phyloP scores from a whole-genome alignment of 2,113 vertebrate genomes.

The Tursiops truncatus region DNA sequence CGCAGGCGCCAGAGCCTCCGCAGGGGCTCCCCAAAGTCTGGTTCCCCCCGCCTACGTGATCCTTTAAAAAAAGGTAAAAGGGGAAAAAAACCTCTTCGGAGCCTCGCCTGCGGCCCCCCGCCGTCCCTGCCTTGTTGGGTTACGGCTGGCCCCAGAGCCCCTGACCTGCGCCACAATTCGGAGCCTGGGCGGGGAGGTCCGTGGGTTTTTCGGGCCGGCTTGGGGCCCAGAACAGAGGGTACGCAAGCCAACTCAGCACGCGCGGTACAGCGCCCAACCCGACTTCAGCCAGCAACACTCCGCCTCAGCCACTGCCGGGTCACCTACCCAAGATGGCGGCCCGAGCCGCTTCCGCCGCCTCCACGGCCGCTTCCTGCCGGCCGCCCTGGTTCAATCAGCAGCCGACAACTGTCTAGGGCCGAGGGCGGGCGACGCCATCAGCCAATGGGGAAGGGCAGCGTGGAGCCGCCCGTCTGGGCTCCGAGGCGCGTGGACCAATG shows the following conservation, averaged over 20 bases:
- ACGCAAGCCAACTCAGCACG: fast-evolving
- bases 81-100: not conserved
- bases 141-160: not conserved
- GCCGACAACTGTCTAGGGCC: slow-evolving; percentile 92
- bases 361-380: not conserved
- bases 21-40: not conserved
- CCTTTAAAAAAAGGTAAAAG: not conserved
- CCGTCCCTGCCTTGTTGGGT: not conserved
- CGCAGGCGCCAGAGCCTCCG: not conserved
- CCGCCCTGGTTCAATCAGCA: slow-evolving; percentile 85
- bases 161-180: not conserved
- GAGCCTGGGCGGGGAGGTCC: not conserved
- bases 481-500: slow-evolving; percentile 73
- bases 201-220: fast-evolving
- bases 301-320: fast-evolving
- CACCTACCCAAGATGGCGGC: slow-evolving; percentile 76
- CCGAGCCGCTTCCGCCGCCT: not conserved
- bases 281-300: fast-evolving
- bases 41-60: not conserved
- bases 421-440: slow-evolving; percentile 2
- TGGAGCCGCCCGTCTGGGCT: slow-evolving; percentile 68
- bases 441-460: slow-evolving; percentile 77
- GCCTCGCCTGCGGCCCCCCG: not conserved
- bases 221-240: not conserved
- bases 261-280: fast-evolving